phyloP scores from a whole-genome alignment of 2,797 vertebrate genomes.

The Discoglossus pictus region DNA sequence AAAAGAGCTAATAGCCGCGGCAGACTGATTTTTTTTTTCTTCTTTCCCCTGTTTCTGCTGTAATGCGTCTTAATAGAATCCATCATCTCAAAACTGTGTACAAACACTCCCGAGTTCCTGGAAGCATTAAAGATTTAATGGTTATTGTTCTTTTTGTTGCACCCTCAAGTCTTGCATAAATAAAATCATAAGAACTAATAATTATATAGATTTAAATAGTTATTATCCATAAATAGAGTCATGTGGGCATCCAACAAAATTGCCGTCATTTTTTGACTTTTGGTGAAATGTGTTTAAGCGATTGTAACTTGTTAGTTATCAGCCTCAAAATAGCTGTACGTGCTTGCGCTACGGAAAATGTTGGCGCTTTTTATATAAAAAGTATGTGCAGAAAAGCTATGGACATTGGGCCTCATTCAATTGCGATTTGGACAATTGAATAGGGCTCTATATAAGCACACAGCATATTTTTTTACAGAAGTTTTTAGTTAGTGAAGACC shows the following conservation, averaged over 20 bases:
- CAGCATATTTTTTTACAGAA: too few species aligned
- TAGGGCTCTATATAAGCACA: too few species aligned
- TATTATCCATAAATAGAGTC: conserved; percentile 16
- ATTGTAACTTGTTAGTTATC: conserved; percentile 7
- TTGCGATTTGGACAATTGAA: too few species aligned
- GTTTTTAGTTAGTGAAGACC: too few species aligned
- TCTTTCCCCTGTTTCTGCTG: conserved; percentile 52
- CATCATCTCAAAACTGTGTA: conserved; percentile 62
- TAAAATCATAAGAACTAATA: conserved; percentile 44
- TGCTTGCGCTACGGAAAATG: too few species aligned
- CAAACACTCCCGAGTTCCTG: conserved; percentile 61
- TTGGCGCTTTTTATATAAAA: too few species aligned
- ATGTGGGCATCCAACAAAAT: conserved; percentile 3
- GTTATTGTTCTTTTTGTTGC: conserved; percentile 45
- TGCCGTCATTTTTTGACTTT: background rate
- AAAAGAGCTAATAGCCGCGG: conserved; percentile 65
- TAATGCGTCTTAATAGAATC: conserved; percentile 68
- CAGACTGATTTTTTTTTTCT: conserved; percentile 43
- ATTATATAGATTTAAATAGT: conserved; percentile 43
- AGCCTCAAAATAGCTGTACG: too few species aligned
- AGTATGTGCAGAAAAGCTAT: too few species aligned
- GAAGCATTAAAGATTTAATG: conserved; percentile 48
- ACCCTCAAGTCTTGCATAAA: conserved; percentile 53
- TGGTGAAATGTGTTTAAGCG: conserved; percentile 1
- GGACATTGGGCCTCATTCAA: too few species aligned